phyloP scores from a whole-genome alignment of 1,140 invertebrate genomes.

The Drosophila kurseongensis region DNA sequence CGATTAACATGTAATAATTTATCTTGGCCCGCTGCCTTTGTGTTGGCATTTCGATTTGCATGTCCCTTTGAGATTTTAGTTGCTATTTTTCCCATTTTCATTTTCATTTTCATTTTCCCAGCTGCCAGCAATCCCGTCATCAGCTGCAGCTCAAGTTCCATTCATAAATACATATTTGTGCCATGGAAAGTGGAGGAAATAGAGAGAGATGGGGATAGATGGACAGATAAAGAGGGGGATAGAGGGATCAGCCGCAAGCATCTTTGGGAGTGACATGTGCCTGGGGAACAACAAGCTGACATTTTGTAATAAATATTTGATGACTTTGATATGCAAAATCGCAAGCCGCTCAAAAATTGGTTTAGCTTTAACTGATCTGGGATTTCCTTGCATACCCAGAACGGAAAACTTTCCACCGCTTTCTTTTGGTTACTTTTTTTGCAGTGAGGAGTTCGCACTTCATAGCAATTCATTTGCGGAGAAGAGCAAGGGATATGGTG shows the following conservation, averaged over 20 bases:
- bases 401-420: constrained; percentile 1
- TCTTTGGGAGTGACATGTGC: constrained; percentile 41
- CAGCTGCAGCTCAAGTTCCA: constrained; percentile 48
- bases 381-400: constrained; percentile 28
- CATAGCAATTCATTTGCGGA: constrained; percentile 40
- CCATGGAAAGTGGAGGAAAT: constrained; percentile 5
- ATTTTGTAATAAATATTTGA: constrained; percentile 70
- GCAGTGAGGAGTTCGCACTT: constrained; percentile 20
- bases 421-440: constrained; percentile 18
- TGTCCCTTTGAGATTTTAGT: constrained; percentile 63
- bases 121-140: constrained; percentile 50
- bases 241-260: constrained; percentile 15
- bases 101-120: constrained; percentile 36
- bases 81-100: constrained; percentile 56
- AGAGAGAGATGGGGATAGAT: not conserved
- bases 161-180: constrained; percentile 66
- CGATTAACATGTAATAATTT: constrained; percentile 65
- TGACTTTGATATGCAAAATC: constrained; percentile 67
- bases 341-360: constrained; percentile 60
- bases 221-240: not conserved
- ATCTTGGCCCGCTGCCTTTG: constrained; percentile 57
- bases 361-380: constrained; percentile 46
- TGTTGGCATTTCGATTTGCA: constrained; percentile 64
- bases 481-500: constrained; percentile 6
- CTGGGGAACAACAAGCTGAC: constrained; percentile 64